Percentiles rank a stretch among this genome's conserved stretches.
phyloP scores from a whole-genome alignment of 2,888 invertebrate species.

The Melinaea marsaeus region DNA sequence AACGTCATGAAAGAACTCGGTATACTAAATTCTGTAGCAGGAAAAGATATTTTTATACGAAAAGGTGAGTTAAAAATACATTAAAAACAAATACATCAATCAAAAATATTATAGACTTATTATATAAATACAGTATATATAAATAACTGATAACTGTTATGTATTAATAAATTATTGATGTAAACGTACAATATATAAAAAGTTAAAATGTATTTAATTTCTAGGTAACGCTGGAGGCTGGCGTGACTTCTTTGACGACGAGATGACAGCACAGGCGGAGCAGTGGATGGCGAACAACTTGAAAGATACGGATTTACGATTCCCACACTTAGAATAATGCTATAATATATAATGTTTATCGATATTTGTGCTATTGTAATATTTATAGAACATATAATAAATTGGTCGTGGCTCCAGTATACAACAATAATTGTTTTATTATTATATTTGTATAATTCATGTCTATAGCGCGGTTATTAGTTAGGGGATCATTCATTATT shows the following conservation, averaged over 20 bases:
- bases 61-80: constrained; percentile 63
- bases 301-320: constrained; percentile 77
- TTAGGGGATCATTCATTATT: too few species aligned
- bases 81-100: background rate
- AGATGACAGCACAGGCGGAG: constrained; percentile 81
- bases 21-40: constrained; percentile 65
- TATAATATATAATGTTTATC: too few species aligned
- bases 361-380: too few species aligned
- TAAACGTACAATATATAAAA: background rate
- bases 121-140: too few species aligned
- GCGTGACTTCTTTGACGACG: constrained; percentile 83
- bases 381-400: too few species aligned
- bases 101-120: too few species aligned
- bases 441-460: too few species aligned
- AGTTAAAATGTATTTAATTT: background rate
- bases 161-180: background rate
- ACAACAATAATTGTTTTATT: too few species aligned
- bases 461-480: too few species aligned
- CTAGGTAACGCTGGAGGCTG: constrained; percentile 82
- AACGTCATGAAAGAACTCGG: constrained; percentile 80
- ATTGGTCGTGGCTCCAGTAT: too few species aligned
- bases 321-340: constrained; percentile 57
- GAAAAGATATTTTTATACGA: constrained; percentile 81
- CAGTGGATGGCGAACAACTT: constrained; percentile 83
- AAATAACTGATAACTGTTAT: too few species aligned